phyloP scores from a whole-genome alignment of 1,140 invertebrate species.

The Cotesia glomerata region DNA sequence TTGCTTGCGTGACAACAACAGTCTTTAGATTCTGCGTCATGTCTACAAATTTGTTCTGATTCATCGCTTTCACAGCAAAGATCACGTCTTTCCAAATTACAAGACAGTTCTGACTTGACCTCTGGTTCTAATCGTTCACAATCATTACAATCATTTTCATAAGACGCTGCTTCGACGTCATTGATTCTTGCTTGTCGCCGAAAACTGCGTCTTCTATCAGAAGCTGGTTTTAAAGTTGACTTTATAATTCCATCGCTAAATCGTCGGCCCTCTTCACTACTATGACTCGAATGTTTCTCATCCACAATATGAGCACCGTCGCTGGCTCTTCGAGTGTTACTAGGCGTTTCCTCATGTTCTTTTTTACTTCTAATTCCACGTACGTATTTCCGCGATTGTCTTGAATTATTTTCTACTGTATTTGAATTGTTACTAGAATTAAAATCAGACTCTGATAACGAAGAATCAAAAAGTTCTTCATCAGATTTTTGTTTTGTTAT shows the following conservation, averaged over 20 bases:
- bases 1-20: conserved; percentile 39
- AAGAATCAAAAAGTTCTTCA: neutral
- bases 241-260: conserved; percentile 45
- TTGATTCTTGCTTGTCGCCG: conserved; percentile 48
- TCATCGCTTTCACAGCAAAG: conserved; percentile 25
- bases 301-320: conserved; percentile 34
- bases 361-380: neutral
- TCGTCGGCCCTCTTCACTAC: conserved; percentile 36
- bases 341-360: neutral
- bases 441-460: neutral
- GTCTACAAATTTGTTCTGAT: conserved; percentile 19
- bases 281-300: neutral
- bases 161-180: conserved; percentile 35
- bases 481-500: neutral
- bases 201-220: conserved; percentile 40
- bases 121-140: neutral
- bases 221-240: neutral
- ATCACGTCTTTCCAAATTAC: conserved; percentile 22
- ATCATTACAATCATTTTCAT: neutral
- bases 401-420: neutral
- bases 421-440: neutral
- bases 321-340: conserved; percentile 41
- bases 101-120: neutral
- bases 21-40: conserved; percentile 21
- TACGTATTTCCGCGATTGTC: neutral